phyloP scores from a whole-genome alignment of 2,797 vertebrate species.

The Peromyscus aztecus region DNA sequence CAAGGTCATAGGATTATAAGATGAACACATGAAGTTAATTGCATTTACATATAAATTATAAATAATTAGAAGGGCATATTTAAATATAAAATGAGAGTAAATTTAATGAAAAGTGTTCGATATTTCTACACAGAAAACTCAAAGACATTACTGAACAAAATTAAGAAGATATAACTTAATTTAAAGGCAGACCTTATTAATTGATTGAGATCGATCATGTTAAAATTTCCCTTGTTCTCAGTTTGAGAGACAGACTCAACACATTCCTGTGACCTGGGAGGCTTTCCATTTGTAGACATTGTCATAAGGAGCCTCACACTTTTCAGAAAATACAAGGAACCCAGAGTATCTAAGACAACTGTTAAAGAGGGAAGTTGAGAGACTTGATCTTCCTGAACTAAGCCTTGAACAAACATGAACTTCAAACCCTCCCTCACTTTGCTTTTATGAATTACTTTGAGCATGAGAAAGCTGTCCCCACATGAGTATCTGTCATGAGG shows the following conservation, averaged over 20 bases:
- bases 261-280: neutral
- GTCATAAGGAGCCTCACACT: neutral
- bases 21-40: neutral
- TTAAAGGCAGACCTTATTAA: neutral
- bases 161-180: constrained; percentile 8
- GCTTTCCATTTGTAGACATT: neutral
- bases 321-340: neutral
- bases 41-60: neutral
- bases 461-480: neutral
- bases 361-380: neutral
- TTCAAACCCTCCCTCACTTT: neutral
- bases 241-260: neutral
- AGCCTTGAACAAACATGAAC: neutral
- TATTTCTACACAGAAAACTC: neutral
- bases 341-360: neutral
- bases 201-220: neutral
- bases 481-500: neutral
- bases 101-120: neutral
- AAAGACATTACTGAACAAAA: constrained; percentile 1
- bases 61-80: constrained; percentile 41
- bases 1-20: neutral
- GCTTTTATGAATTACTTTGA: neutral
- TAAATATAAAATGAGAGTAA: constrained; percentile 13
- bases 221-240: neutral
- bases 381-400: accelerated